A percentile compares a stretch with the other conserved stretches of the same genome.
Evolutionary conservation across 2,113 vertebrate genomes (phyloP).

Genomic region (Loxodonta africana): DNA sequence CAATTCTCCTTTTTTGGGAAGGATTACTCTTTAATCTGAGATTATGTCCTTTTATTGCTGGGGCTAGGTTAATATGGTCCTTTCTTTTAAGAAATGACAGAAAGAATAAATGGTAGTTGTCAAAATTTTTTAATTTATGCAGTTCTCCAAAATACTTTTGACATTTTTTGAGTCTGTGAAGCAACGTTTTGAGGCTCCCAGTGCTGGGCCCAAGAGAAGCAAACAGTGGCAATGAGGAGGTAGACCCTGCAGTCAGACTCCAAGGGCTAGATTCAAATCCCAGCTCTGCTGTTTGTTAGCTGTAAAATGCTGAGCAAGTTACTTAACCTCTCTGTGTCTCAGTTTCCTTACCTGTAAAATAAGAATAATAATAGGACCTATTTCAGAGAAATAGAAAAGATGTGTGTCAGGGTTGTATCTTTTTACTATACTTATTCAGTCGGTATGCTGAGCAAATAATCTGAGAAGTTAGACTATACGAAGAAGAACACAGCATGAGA

Average conservation of each 20-base stretch:
- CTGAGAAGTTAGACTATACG: too few relatives aligned
- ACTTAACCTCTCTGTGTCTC: not conserved
- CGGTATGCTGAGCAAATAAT: too few relatives aligned
- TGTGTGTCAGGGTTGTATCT: too few relatives aligned
- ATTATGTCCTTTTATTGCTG: not conserved
- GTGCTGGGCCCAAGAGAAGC: not conserved
- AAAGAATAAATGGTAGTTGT: not conserved
- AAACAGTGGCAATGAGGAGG: not conserved
- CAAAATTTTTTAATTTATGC: not conserved
- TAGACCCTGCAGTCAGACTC: not conserved
- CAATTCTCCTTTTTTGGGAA: not conserved
- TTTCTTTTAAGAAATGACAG: conserved; percentile 1
- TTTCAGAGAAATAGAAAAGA: not conserved
- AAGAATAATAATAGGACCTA: not conserved
- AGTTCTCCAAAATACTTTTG: conserved; percentile 28
- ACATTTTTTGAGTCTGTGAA: not conserved
- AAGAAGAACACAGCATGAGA: too few relatives aligned
- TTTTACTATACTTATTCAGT: too few relatives aligned
- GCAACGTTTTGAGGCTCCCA: not conserved
- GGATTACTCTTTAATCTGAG: not conserved
- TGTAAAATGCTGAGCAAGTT: not conserved
- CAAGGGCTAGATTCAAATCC: not conserved
- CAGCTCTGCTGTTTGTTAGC: not conserved
- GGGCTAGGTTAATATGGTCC: not conserved
- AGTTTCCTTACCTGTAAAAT: not conserved